Base-by-base conservation (phyloP, 2,888 invertebrate genomes). In the Copidosoma aretas region DNA sequence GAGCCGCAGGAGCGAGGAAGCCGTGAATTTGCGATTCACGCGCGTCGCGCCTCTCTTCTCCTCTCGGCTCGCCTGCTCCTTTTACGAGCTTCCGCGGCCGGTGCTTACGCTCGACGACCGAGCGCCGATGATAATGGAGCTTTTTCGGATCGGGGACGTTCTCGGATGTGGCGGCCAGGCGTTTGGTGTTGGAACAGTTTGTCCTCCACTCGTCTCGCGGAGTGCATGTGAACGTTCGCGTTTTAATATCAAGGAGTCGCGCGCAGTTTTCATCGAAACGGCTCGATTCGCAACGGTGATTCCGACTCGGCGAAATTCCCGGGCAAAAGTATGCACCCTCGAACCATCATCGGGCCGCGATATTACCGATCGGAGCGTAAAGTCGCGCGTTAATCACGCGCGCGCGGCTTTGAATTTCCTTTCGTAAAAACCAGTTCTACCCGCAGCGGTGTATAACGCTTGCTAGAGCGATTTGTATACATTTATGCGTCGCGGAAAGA, bases 11-110 rank as follows among this genome's bases (percentile, higher is more conserved):
- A 56, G 56, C 19, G 14, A 19, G n/a, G 52, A 21, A 19, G 19
- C 49, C 32, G 53, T 52, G 54, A 78, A 79, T 79, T 80, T 78
- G 78, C 78, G 76, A 80, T 76, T 80, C 75, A 73, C 67, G 68
- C 70, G 73, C 64, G 67, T 67, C 69, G 65, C 53, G 24, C 60
- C 25, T n/a, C 17, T 12, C 19, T 57, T 46, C 19, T 39, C 5
- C 12, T 12, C 54, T 53, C 19, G 10, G 21, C 24, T 46, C 21
- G 14, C n/a, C n/a, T n/a, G n/a, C n/a, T n/a, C n/a, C n/a, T n/a
- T n/a, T 19, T 43, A 57, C 32, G 49, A n/a, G 52, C 52, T 52
- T 14, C 52, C 19, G 19, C 51, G 10, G 17, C 51, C 17, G 51
- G 2, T 52, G 22, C 21, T 52, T 52, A 52, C 19, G 21, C 56